Evolutionary conservation across 1,140 invertebrate species (phyloP).

Genomic region (Whitmania pigra): DNA sequence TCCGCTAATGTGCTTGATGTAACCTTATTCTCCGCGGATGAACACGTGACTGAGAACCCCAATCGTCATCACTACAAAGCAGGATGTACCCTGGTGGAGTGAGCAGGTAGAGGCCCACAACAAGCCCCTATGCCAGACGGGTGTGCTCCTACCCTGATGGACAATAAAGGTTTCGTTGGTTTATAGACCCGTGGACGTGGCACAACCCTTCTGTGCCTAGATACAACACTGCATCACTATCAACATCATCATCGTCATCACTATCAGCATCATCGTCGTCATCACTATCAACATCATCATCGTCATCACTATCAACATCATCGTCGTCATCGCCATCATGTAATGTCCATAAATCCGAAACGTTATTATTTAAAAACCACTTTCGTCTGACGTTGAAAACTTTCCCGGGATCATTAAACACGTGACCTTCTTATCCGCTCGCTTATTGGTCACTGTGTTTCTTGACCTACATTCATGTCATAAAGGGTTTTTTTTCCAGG

Average conservation of each 20-base stretch:
- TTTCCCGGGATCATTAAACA: slow-evolving; percentile 7
- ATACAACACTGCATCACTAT: too few relatives aligned
- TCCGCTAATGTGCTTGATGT: too few relatives aligned
- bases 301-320: background rate
- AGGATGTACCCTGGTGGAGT: too few relatives aligned
- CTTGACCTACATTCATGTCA: background rate
- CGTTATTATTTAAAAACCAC: background rate
- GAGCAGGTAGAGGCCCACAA: too few relatives aligned
- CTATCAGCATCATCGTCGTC: background rate
- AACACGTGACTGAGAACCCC: background rate
- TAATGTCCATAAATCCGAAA: background rate
- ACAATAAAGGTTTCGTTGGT: too few relatives aligned
- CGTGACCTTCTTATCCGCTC: background rate
- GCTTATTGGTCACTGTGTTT: background rate
- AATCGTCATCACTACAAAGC: background rate
- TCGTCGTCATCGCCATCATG: slow-evolving; percentile 1
- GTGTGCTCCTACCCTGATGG: too few relatives aligned
- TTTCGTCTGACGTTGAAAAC: background rate
- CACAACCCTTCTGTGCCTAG: too few relatives aligned
- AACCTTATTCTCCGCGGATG: background rate
- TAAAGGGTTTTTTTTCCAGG: background rate
- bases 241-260: background rate
- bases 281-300: background rate
- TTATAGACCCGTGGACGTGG: too few relatives aligned
- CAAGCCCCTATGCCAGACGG: too few relatives aligned